Conservation (phyloP, 2,888 invertebrate species). For the Meteorus cinctellus region DNA sequence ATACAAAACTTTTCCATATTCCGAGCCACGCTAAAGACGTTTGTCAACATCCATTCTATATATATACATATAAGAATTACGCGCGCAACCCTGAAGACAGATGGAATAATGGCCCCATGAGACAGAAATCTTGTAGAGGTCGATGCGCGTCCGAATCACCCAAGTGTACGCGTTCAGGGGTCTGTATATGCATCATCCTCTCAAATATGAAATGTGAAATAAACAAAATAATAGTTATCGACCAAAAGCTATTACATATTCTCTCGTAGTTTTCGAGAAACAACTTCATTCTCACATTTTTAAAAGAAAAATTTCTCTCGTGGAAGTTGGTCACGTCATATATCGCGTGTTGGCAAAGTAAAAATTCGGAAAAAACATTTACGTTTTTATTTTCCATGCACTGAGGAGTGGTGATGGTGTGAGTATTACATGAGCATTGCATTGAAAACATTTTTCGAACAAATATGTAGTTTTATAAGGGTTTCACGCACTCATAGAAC, state of each 20-base stretch:
- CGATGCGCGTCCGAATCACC: slow-evolving; percentile 49
- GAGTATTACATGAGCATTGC: slow-evolving; percentile 37
- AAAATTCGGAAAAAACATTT: slow-evolving; percentile 31
- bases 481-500: slow-evolving; percentile 48
- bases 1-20: slow-evolving; percentile 11
- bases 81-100: slow-evolving; percentile 27
- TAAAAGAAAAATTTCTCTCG: slow-evolving; percentile 5
- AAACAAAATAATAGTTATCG: background rate
- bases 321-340: background rate
- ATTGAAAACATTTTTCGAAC: slow-evolving; percentile 27
- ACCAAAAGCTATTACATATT: background rate
- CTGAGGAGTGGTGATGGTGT: slow-evolving; percentile 24
- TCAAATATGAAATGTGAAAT: background rate
- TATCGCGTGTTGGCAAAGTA: slow-evolving; percentile 22
- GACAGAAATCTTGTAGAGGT: slow-evolving; percentile 39
- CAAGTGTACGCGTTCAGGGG: slow-evolving; percentile 51
- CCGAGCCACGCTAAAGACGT: background rate
- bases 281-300: background rate
- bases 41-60: background rate
- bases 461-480: slow-evolving; percentile 38
- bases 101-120: slow-evolving; percentile 28
- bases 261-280: background rate
- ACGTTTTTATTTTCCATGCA: slow-evolving; percentile 19
- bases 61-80: background rate
- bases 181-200: background rate